phyloP scores from a whole-genome alignment of 1,140 invertebrate genomes.

The Bombus terrestris region DNA sequence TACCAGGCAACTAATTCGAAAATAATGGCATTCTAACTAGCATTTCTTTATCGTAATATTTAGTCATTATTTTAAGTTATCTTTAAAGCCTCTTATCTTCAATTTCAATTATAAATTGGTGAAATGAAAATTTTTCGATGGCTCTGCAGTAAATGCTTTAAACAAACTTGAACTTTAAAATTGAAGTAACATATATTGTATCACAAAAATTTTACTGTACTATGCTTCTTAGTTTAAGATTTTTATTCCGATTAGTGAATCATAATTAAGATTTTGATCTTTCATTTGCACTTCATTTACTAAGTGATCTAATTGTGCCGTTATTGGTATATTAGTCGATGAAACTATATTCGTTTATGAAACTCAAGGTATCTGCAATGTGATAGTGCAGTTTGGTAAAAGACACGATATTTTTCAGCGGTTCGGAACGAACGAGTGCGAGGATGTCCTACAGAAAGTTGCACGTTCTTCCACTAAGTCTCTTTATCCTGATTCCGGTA shows the following conservation, averaged over 20 bases:
- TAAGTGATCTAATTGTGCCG: neutral
- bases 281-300: neutral
- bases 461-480: constrained; percentile 79
- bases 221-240: too few relatives aligned
- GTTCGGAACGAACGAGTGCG: neutral
- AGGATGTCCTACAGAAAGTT: constrained; percentile 76
- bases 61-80: neutral
- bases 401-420: constrained; percentile 33
- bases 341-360: neutral
- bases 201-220: too few relatives aligned
- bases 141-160: too few relatives aligned
- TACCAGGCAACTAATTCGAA: neutral
- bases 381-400: constrained; percentile 26
- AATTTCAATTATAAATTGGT: neutral
- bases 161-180: too few relatives aligned
- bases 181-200: too few relatives aligned
- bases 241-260: neutral
- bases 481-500: constrained; percentile 81
- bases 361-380: neutral
- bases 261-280: neutral
- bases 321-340: neutral
- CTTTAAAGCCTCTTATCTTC: neutral
- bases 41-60: neutral
- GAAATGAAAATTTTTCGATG: too few relatives aligned
- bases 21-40: neutral